These are phyloP conservation scores for Orgyia antiqua DNA, from an alignment of 2,888 invertebrate species.

Conservation along the genomic window DNA sequence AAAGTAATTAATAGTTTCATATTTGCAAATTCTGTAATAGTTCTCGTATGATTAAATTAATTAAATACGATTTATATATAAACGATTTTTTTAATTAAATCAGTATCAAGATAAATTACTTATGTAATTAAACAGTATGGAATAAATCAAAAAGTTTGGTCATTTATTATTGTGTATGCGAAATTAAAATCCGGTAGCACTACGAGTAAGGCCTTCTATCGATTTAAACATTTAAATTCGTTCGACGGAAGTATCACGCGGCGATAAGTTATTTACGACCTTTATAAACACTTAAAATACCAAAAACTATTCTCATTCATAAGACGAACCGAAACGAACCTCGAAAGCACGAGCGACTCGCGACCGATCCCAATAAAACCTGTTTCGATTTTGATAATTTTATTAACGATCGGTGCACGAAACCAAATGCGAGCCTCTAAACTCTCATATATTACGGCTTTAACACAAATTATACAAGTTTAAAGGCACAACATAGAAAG, in stretches of 20 bases:
- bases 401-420: slow-evolving; percentile 74
- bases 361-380: slow-evolving; percentile 61
- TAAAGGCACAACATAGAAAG: slow-evolving; percentile 69
- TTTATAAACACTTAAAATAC: slow-evolving; percentile 75
- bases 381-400: slow-evolving; percentile 78
- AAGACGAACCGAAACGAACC: slow-evolving; percentile 58
- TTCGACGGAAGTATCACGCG: slow-evolving; percentile 73
- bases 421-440: slow-evolving; percentile 63
- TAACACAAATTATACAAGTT: slow-evolving; percentile 78
- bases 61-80: slow-evolving; percentile 19
- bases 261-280: slow-evolving; percentile 74
- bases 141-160: slow-evolving; percentile 38
- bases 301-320: slow-evolving; percentile 76
- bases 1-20: no score
- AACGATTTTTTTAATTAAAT: slow-evolving; percentile 27
- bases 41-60: slow-evolving; percentile 9
- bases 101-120: slow-evolving; percentile 23
- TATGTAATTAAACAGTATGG: slow-evolving; percentile 31
- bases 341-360: slow-evolving; percentile 54
- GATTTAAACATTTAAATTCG: slow-evolving; percentile 64
- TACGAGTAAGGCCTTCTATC: slow-evolving; percentile 50
- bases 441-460: slow-evolving; percentile 75
- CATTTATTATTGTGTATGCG: slow-evolving; percentile 37
- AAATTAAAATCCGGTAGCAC: slow-evolving; percentile 69
- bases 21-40: slow-evolving; percentile 9